These are phyloP conservation scores for Tillus elongatus DNA, from an alignment of 2,888 invertebrate genomes.

Conservation along the genomic window DNA sequence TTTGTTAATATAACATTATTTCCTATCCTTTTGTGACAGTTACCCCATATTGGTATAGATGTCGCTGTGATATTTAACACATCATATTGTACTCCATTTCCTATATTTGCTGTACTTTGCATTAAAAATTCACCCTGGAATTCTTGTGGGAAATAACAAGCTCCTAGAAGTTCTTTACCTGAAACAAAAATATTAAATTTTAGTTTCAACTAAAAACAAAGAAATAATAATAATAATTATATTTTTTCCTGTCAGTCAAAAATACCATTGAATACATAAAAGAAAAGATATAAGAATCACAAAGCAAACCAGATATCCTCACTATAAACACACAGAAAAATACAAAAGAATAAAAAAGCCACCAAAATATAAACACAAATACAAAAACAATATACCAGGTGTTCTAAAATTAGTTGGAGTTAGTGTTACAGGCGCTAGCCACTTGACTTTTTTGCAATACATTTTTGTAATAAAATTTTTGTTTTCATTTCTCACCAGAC, in stretches of 20 bases:
- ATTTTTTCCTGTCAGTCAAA: conserved; percentile 3
- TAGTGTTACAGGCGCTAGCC: no score
- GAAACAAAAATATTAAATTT: conserved; percentile 16
- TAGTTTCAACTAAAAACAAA: background rate
- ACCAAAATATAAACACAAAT: no score
- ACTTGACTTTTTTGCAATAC: no score
- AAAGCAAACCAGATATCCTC: no score
- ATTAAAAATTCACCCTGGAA: conserved; percentile 56
- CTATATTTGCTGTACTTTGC: conserved; percentile 44
- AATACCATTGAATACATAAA: background rate
- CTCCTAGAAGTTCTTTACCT: conserved; percentile 31
- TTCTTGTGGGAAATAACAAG: conserved; percentile 57
- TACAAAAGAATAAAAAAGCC: no score
- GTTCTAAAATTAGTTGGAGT: no score
- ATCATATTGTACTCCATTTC: conserved; percentile 50
- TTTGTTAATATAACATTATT: conserved; percentile 54
- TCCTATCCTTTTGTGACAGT: conserved; percentile 50
- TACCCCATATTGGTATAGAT: conserved; percentile 57
- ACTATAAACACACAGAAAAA: no score
- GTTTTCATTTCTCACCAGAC: no score
- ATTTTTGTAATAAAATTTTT: no score
- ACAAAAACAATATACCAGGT: no score
- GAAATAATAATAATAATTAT: background rate
- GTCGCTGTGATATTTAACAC: conserved; percentile 52
- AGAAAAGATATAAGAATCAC: no score